These are phyloP conservation scores for Galerucella pusilla DNA, from an alignment of 2,888 invertebrate species.

Conservation along the genomic window DNA sequence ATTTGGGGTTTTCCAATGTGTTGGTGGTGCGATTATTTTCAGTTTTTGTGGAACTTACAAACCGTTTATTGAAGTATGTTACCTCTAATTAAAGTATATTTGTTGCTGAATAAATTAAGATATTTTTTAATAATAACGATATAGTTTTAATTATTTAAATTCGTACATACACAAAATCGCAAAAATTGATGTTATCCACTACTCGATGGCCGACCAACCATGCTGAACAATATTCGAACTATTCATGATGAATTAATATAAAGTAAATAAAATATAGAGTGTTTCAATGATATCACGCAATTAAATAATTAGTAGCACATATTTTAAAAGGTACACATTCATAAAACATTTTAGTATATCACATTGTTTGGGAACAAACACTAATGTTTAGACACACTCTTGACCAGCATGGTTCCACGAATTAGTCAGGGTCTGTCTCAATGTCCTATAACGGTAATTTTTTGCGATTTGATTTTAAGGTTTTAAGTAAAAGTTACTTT, in stretches of 20 bases:
- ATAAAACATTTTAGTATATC: neutral
- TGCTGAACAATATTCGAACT: slow-evolving; percentile 68
- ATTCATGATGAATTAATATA: slow-evolving; percentile 8
- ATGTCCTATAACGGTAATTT: neutral
- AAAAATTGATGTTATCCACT: slow-evolving; percentile 74
- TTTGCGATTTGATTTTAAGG: neutral
- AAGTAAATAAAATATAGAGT: neutral
- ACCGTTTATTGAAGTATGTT: slow-evolving; percentile 46
- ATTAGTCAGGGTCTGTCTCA: neutral
- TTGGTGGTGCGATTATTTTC: slow-evolving; percentile 48
- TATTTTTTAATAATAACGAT: slow-evolving; percentile 55
- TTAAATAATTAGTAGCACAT: neutral
- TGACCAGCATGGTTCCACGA: slow-evolving; percentile 8
- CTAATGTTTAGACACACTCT: neutral
- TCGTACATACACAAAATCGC: slow-evolving; percentile 63
- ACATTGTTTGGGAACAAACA: slow-evolving; percentile 2
- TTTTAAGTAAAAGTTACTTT: neutral
- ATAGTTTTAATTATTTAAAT: slow-evolving; percentile 58
- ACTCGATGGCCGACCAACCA: slow-evolving; percentile 80
- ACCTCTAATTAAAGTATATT: slow-evolving; percentile 49
- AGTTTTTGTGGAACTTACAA: slow-evolving; percentile 28
- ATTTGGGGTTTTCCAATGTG: slow-evolving; percentile 57
- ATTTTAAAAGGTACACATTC: neutral
- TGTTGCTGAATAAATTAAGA: slow-evolving; percentile 50
- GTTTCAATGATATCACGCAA: neutral